phyloP scores from a whole-genome alignment of 35 echinoderm and acorn worm genomes.

The Apostichopus japonicus region DNA sequence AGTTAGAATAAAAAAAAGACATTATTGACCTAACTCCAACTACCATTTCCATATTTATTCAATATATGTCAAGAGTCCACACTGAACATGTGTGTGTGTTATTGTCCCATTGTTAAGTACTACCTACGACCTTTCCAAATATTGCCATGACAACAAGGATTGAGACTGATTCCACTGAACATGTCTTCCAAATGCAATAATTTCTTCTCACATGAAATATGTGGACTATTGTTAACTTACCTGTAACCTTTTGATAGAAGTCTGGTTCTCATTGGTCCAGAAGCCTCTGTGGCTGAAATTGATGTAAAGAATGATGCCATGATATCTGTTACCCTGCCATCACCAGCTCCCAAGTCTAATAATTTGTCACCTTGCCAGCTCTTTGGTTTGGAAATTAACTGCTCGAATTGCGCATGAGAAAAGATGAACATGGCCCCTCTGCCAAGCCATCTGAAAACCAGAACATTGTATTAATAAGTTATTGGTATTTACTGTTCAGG shows the following conservation, averaged over 20 bases:
- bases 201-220: no score
- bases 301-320: conserved; percentile 72
- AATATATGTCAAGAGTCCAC: no score
- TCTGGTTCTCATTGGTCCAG: conserved; percentile 86
- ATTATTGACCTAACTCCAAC: no score
- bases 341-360: conserved; percentile 92
- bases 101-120: no score
- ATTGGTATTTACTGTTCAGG: no score
- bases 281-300: conserved; percentile 83
- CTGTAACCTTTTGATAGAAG: conserved; percentile 76
- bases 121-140: no score
- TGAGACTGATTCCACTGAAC: no score
- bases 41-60: no score
- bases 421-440: conserved; percentile 96
- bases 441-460: conserved; percentile 65
- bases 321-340: conserved; percentile 82
- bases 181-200: no score
- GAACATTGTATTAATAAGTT: background rate
- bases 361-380: conserved; percentile 71
- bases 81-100: no score
- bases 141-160: no score
- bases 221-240: conserved; percentile 18
- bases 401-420: conserved; percentile 73
- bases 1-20: no score
- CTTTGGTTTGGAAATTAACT: conserved; percentile 50